phyloP scores from a whole-genome alignment of 2,797 vertebrate species.

The Lindbergichthys nudifrons region DNA sequence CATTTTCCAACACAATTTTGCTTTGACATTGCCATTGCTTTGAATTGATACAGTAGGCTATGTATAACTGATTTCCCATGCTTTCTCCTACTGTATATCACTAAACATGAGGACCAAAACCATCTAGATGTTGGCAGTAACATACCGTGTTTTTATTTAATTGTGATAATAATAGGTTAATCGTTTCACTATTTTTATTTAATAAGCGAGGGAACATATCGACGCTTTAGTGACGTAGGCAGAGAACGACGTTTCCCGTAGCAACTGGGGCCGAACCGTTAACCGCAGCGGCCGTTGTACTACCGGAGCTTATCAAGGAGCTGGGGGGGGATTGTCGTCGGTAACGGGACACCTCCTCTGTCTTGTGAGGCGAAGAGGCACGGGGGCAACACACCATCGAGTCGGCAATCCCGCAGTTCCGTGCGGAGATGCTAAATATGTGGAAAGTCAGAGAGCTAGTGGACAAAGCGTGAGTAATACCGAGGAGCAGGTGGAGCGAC shows the following conservation, averaged over 20 bases:
- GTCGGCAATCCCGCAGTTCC: slow-evolving; percentile 78
- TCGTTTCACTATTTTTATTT: no score
- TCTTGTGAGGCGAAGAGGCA: slow-evolving; percentile 60
- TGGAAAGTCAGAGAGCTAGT: slow-evolving; percentile 98
- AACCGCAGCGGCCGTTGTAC: slow-evolving; percentile 61
- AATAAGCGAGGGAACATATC: slow-evolving; percentile 5
- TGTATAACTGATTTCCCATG: no score
- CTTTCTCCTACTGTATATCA: no score
- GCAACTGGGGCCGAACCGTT: slow-evolving; percentile 79
- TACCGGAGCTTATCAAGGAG: slow-evolving; percentile 34
- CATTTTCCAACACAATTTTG: no score
- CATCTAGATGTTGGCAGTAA: no score
- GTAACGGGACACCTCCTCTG: slow-evolving; percentile 67
- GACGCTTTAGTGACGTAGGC: slow-evolving; percentile 75
- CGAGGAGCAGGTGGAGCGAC: slow-evolving; percentile 41
- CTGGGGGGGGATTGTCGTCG: slow-evolving; percentile 43
- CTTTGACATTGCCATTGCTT: no score
- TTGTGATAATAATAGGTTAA: no score
- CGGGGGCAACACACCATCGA: slow-evolving; percentile 74
- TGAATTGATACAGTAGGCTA: no score
- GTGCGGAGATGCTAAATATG: slow-evolving; percentile 92
- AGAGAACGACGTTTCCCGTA: slow-evolving; percentile 78
- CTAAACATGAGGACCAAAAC: no score
- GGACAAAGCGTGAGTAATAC: slow-evolving; percentile 97
- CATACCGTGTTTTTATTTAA: no score